These are phyloP conservation scores for Echinarachnius parma DNA, from an alignment of 53 echinoderm and acorn worm genomes.

Conservation along the genomic window DNA sequence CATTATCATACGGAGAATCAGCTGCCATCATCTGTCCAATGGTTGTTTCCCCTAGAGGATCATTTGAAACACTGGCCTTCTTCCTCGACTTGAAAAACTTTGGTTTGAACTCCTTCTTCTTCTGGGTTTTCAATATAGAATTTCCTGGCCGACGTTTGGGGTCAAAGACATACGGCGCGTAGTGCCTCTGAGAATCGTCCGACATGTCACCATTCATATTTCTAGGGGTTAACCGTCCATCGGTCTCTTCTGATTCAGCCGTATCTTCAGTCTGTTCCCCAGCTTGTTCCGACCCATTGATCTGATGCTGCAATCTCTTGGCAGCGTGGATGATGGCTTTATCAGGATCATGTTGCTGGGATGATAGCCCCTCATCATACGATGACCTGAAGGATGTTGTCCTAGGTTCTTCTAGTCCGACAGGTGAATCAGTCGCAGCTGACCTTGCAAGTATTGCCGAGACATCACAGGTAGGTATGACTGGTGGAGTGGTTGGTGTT, in stretches of 20 bases:
- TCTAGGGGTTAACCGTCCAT: conserved; percentile 23
- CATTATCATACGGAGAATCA: conserved; percentile 33
- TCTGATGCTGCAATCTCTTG: conserved; percentile 61
- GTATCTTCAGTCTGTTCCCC: background rate
- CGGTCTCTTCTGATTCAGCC: conserved; percentile 9
- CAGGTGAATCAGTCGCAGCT: conserved; percentile 13
- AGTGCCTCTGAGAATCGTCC: background rate
- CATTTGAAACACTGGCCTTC: conserved; percentile 51
- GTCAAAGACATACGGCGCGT: conserved; percentile 69
- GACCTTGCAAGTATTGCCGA: conserved; percentile 30
- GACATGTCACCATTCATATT: background rate
- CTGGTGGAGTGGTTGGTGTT: conserved; percentile 60
- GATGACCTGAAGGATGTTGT: conserved; percentile 78
- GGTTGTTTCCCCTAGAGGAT: conserved; percentile 51
- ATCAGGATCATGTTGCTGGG: conserved; percentile 78
- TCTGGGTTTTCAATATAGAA: conserved; percentile 74
- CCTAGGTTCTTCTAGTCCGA: conserved; percentile 43
- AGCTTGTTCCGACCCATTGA: conserved; percentile 16
- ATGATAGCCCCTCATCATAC: conserved; percentile 64
- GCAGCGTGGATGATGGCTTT: conserved; percentile 92
- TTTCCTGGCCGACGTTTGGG: conserved; percentile 70
- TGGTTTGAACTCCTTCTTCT: conserved; percentile 29
- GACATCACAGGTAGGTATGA: conserved; percentile 7
- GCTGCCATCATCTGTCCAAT: conserved; percentile 47
- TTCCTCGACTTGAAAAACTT: conserved; percentile 62